Percentiles rank a stretch among this genome's conserved stretches.
Conservation (phyloP, 2,888 invertebrate genomes). For the Apeira syringaria region DNA sequence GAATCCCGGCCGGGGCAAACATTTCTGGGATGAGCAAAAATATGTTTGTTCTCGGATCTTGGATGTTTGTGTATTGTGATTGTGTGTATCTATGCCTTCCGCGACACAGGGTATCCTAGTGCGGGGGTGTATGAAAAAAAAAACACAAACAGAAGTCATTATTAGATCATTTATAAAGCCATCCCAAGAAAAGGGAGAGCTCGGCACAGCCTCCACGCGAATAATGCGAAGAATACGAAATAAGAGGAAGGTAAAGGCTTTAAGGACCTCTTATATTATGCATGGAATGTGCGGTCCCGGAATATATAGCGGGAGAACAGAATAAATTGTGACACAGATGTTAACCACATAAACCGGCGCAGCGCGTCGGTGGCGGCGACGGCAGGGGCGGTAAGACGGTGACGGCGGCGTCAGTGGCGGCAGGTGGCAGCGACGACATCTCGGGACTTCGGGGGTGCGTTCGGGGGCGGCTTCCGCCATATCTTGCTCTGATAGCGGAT, state of each 20-base stretch:
- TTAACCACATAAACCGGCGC: not conserved
- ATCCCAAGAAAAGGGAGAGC: no score
- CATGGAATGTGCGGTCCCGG: conserved; percentile 29
- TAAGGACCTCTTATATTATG: conserved; percentile 39
- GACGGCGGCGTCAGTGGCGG: not conserved
- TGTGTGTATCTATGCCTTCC: no score
- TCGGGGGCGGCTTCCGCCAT: no score
- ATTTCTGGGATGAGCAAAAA: no score
- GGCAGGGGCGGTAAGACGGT: not conserved
- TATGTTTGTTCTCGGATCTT: no score
- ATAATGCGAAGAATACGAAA: conserved; percentile 33
- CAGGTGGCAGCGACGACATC: not conserved
- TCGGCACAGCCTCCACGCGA: conserved; percentile 1
- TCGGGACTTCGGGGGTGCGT: no score
- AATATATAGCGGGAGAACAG: not conserved
- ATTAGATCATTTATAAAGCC: conserved; percentile 20
- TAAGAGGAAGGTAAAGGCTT: conserved; percentile 36
- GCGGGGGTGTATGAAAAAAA: no score
- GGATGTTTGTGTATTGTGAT: no score
- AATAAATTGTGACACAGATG: conserved; percentile 2
- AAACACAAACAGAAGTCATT: no score
- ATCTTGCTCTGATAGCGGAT: no score
- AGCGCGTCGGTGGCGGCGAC: not conserved
- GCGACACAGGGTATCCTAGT: no score
- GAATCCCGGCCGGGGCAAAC: no score